Base-by-base conservation (phyloP, 2,888 invertebrate species). In the Apodemia mormo region DNA sequence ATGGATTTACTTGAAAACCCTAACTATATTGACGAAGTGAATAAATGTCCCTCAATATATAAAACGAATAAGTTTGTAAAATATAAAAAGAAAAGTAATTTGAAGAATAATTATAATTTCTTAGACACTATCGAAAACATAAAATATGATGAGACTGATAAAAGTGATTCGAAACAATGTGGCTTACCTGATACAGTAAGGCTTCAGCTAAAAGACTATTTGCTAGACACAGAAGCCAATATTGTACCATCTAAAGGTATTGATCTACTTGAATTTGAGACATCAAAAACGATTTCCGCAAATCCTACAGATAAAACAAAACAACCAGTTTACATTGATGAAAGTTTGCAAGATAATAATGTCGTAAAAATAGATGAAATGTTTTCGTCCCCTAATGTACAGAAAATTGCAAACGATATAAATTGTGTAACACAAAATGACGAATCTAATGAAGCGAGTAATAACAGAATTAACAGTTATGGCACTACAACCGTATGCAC, bases 161-260 rank as follows among this genome's bases (percentile, higher is more conserved):
- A 14, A 6, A 79, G 83, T 66, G 70, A 74, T 37, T 75, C 73
- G 66, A 72, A 77, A 61, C 71, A 76, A 65, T 73, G 40, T 74
- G 84, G 82, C 45, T 91, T 92, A 80, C 82, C 87, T 7, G 81
- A 86, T 37, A 75, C 86, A 9, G 84, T 91, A n/a, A 90, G 86
- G 82, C 70, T 58, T 49, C 78, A 86, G 33, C 78, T 92, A 66
- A 81, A 86, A 54, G 80, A 83, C 69, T 92, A 82, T 76, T 79
- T 92, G 69, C 73, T 80, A 69, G 80, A 81, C 68, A 77, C 81
- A 64, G 71, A 79, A 68, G 71, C 71, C 22, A 72, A 74, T 52
- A 29, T 1, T 33, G 30, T 10, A 70, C 71, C 65, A 76, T 71
- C 10, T 54, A 43, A 10, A 75, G 81, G 65, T 76, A 22, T 64